Conservation (phyloP, 2,888 invertebrate species). For the Neoaliturus tenellus region DNA sequence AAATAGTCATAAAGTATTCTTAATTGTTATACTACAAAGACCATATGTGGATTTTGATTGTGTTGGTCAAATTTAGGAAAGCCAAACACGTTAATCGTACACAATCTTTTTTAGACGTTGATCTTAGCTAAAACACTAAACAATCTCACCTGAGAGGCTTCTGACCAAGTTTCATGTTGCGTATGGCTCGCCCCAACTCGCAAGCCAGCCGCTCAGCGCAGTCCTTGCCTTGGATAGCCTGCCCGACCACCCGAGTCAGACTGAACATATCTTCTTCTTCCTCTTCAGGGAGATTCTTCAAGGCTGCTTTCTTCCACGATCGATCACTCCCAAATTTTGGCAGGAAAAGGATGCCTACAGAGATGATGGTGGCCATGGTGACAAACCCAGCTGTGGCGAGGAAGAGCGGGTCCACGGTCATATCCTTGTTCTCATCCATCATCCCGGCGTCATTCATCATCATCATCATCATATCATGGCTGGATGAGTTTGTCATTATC, state of each 20-base stretch:
- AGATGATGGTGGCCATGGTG: slow-evolving; percentile 76
- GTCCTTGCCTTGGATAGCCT: slow-evolving; percentile 73
- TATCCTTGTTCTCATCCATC: slow-evolving; percentile 45
- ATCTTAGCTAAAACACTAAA: no score
- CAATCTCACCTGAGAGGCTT: slow-evolving; percentile 67
- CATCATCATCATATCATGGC: slow-evolving; percentile 67
- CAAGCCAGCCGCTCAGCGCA: slow-evolving; percentile 73
- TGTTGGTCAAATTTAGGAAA: no score
- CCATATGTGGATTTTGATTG: no score
- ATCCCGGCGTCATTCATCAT: slow-evolving; percentile 54
- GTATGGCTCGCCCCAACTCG: slow-evolving; percentile 72
- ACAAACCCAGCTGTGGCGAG: slow-evolving; percentile 77
- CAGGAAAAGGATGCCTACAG: slow-evolving; percentile 74
- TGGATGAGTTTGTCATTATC: background rate
- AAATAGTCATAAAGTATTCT: no score
- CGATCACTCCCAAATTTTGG: slow-evolving; percentile 70
- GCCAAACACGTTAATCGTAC: no score
- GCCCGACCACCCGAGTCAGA: slow-evolving; percentile 71
- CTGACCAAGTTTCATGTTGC: slow-evolving; percentile 66
- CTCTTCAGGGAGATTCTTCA: slow-evolving; percentile 68
- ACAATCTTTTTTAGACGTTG: no score
- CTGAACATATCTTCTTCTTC: slow-evolving; percentile 70
- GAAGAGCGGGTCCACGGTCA: slow-evolving; percentile 74
- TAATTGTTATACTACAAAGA: no score
- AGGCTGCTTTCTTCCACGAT: slow-evolving; percentile 57